These are phyloP conservation scores for Anaspis maculata DNA, from an alignment of 2,888 invertebrate genomes.

Conservation along the genomic window DNA sequence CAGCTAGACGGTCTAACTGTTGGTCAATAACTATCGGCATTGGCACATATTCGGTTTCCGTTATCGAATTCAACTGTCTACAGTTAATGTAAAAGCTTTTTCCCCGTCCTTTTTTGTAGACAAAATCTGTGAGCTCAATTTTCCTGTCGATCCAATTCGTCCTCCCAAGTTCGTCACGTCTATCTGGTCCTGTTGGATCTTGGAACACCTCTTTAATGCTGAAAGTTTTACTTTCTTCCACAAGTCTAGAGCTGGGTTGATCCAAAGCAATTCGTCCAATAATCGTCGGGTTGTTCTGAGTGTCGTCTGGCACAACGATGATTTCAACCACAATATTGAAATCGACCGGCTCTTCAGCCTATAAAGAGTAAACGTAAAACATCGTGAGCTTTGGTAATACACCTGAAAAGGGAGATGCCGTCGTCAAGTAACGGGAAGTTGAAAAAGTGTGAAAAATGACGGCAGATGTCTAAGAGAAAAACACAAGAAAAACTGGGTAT, in stretches of 20 bases:
- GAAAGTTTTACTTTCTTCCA: conserved; percentile 3
- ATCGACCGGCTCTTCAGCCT: no score
- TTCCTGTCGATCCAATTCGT: conserved; percentile 2
- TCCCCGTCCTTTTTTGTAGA: not conserved
- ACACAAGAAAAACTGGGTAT: no score
- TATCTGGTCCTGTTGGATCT: no score
- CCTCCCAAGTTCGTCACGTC: not conserved
- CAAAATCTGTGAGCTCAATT: conserved; percentile 3
- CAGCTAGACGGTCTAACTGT: not conserved
- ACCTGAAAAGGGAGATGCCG: no score
- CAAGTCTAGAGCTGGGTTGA: conserved; percentile 4
- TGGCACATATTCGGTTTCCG: not conserved
- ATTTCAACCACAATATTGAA: no score
- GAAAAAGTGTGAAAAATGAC: no score
- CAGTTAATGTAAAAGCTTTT: not conserved
- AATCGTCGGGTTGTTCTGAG: conserved; percentile 8
- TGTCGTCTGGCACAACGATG: conserved; percentile 9
- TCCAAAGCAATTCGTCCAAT: conserved; percentile 9
- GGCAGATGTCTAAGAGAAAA: no score
- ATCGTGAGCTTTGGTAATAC: no score
- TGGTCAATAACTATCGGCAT: conserved; percentile 1
- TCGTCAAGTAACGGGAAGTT: no score
- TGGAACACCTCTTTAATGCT: conserved; percentile 3
- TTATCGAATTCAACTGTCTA: not conserved
- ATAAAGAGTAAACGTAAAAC: no score